phyloP scores from a whole-genome alignment of 2,888 invertebrate genomes.

The Rhagonycha lutea region DNA sequence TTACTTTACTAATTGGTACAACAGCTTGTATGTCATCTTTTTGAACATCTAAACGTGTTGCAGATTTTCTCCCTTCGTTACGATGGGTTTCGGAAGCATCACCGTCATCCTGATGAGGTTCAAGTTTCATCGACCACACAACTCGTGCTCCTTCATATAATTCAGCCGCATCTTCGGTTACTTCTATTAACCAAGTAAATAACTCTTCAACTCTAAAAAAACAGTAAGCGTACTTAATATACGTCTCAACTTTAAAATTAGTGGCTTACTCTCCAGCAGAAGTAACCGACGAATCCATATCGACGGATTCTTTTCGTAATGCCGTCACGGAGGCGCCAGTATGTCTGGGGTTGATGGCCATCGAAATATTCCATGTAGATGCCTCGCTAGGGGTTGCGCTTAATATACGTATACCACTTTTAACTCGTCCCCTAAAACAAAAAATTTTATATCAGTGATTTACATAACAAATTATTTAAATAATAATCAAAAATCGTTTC shows the following conservation, averaged over 20 bases:
- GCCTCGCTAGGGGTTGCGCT: conserved; percentile 72
- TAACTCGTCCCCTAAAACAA: conserved; percentile 78
- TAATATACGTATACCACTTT: conserved; percentile 83
- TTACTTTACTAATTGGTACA: conserved; percentile 90
- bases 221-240: conserved; percentile 21
- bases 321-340: conserved; percentile 89
- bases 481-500: background rate
- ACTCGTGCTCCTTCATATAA: conserved; percentile 82
- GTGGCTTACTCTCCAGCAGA: conserved; percentile 35
- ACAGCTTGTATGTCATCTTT: conserved; percentile 94
- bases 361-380: conserved; percentile 79
- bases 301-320: conserved; percentile 64
- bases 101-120: conserved; percentile 62
- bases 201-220: conserved; percentile 72
- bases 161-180: conserved; percentile 77
- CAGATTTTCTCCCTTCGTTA: conserved; percentile 65
- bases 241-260: conserved; percentile 6
- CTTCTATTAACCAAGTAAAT: conserved; percentile 90
- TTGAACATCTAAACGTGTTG: conserved; percentile 84
- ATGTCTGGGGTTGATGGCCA: conserved; percentile 84
- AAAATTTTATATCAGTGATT: background rate
- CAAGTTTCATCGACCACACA: conserved; percentile 83
- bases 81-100: conserved; percentile 42
- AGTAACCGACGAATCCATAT: conserved; percentile 43
- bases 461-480: background rate